Conservation (phyloP, 2,888 invertebrate species). For the Orthosia incerta region DNA sequence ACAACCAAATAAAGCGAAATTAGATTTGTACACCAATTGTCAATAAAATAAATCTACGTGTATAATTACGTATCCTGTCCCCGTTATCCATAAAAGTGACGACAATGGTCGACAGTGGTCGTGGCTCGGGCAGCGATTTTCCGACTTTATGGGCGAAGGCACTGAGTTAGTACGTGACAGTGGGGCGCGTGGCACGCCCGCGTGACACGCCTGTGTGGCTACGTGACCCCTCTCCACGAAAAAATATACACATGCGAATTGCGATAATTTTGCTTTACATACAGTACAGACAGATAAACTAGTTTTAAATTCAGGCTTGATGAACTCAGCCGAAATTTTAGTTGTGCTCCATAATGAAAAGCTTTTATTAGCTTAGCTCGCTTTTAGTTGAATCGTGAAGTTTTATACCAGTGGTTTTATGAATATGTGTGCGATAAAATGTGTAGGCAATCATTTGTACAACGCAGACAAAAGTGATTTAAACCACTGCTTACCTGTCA, state of each 20-base stretch:
- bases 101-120: conserved; percentile 71
- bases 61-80: conserved; percentile 77
- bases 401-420: conserved; percentile 49
- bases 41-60: conserved; percentile 70
- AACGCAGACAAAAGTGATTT: conserved; percentile 11
- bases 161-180: conserved; percentile 72
- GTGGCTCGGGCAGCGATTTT: conserved; percentile 73
- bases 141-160: conserved; percentile 72
- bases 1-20: conserved; percentile 65
- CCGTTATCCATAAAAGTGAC: conserved; percentile 75
- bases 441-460: conserved; percentile 30
- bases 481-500: neutral
- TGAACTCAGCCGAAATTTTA: conserved; percentile 37
- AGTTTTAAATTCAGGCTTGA: conserved; percentile 37
- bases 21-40: conserved; percentile 69
- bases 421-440: conserved; percentile 48
- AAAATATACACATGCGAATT: conserved; percentile 56
- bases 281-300: conserved; percentile 20
- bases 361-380: conserved; percentile 46
- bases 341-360: conserved; percentile 36
- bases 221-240: conserved; percentile 67
- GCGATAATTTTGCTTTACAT: conserved; percentile 41
- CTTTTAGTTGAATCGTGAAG: conserved; percentile 44
- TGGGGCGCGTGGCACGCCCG: conserved; percentile 49
- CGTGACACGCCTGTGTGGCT: conserved; percentile 47